Percentiles rank a stretch among this genome's conserved stretches.
These are phyloP conservation scores for Pterostichus madidus DNA, from an alignment of 2,888 invertebrate genomes.

Conservation along the genomic window DNA sequence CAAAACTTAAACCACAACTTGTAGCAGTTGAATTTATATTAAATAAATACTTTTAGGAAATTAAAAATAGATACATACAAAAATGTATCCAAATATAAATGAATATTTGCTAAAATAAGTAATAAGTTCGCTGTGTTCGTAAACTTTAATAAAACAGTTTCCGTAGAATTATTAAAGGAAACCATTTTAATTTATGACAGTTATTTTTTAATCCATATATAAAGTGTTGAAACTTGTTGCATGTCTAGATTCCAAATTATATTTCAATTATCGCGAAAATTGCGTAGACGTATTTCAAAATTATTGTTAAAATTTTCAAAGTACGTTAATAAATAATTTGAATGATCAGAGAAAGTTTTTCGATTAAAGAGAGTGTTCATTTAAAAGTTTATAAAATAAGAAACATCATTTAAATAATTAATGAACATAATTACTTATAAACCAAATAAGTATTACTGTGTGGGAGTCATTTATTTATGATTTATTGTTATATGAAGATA, in stretches of 20 bases:
- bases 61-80: too few species aligned
- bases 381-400: slow-evolving; percentile 4
- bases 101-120: too few species aligned
- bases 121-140: too few species aligned
- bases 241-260: neutral
- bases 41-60: too few species aligned
- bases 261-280: neutral
- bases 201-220: too few species aligned
- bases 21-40: too few species aligned
- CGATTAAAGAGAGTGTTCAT: slow-evolving; percentile 9
- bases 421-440: neutral
- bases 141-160: too few species aligned
- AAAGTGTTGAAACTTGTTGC: neutral
- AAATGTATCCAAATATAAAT: too few species aligned
- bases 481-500: slow-evolving; percentile 4
- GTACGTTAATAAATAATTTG: slow-evolving; percentile 4
- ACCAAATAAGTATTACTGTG: neutral
- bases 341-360: slow-evolving; percentile 24
- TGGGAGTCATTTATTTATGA: neutral
- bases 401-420: slow-evolving; percentile 7
- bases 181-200: too few species aligned
- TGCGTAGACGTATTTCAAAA: neutral
- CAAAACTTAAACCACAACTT: too few species aligned
- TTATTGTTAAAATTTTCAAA: neutral
- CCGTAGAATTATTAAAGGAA: too few species aligned